Conservation (phyloP, 2,113 vertebrate species). For the Caretta caretta region DNA sequence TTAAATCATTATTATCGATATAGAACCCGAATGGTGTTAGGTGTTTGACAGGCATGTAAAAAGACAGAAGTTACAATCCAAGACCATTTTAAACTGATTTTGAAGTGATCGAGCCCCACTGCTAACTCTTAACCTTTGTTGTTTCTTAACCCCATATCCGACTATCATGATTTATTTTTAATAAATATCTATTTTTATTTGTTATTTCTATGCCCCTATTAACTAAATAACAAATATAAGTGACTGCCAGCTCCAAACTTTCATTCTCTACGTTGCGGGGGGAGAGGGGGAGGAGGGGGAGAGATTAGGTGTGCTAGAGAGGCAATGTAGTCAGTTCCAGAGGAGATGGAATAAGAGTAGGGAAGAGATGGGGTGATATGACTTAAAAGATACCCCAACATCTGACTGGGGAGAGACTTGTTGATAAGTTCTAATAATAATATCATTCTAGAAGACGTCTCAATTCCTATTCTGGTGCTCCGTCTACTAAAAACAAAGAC, state of each 20-base stretch:
- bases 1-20: not conserved
- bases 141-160: not conserved
- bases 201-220: not conserved
- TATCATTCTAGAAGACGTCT: not conserved
- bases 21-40: not conserved
- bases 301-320: not conserved
- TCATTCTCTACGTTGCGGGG: not conserved
- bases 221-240: not conserved
- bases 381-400: not conserved
- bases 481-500: not conserved
- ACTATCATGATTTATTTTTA: not conserved
- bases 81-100: not conserved
- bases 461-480: not conserved
- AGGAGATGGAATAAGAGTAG: not conserved
- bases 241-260: not conserved
- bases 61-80: not conserved
- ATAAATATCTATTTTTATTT: accelerated
- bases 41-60: not conserved
- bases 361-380: not conserved
- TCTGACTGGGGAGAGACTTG: not conserved
- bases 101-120: not conserved
- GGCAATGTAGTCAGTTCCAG: not conserved
- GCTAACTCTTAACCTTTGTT: not conserved
- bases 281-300: not conserved
- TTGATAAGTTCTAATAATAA: not conserved